Base-by-base conservation (phyloP, 2,888 invertebrate species). In the Capitulum mitella region DNA sequence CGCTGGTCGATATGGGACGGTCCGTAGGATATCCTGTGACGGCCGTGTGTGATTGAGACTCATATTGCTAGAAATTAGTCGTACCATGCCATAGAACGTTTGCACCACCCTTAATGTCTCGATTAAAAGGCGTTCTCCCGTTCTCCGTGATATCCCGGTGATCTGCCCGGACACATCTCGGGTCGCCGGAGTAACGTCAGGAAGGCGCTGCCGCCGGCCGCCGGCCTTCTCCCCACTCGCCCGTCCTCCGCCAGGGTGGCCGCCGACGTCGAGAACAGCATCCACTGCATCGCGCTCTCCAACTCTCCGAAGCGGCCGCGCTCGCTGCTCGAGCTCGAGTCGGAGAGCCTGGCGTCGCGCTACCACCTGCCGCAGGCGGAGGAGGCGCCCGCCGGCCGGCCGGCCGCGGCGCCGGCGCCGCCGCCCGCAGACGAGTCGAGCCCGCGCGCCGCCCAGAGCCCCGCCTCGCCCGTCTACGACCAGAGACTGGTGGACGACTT, bases 401-500 rank as follows among this genome's bases (percentile, higher is more conserved):
- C 26, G 37, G n/a, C 37, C 32, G 61, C n/a, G 37, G 51, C n/a
- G n/a, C 48, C 37, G 48, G 12, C 64, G 22, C 64, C 37, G 70
- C 32, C 48, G 19, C 48, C 29, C 70, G 64, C 43, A 10, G 75
- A n/a, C 46, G 32, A 37, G 0, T n/a, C n/a, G 19, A 43, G n/a
- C 22, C 43, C 29, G 75, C 43, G 1, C 75, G 43, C 29, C 12
- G 40, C 51, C 58, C 26, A 48, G 34, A 32, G 22, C 40, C 48
- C 46, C 46, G 64, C 54, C 54, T 37, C 22, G 64, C 83, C 83
- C 26, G 58, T 82, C 14, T 78, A 87, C 2, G 92, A 94, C 84
- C 88, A 90, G 70, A 90, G 91, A 74, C 91, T 94, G 0, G 90
- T 95, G 0, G 88, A 91, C 80, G 92, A 91, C 74, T 95, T 97